These are phyloP conservation scores for Miniopterus natalensis DNA, from an alignment of 2,113 vertebrate genomes.

Conservation along the genomic window DNA sequence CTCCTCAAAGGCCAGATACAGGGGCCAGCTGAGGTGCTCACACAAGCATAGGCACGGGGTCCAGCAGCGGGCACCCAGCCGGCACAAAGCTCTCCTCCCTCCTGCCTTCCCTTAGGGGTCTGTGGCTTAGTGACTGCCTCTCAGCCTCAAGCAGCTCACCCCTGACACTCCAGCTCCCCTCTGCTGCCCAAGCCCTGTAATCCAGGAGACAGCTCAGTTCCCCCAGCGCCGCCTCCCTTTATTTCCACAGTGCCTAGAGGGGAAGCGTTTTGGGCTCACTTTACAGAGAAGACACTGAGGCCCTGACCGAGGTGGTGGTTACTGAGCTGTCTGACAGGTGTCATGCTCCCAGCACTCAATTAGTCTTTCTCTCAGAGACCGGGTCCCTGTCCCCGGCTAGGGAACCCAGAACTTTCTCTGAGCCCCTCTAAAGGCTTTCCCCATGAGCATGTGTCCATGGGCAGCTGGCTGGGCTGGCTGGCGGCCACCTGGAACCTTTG, in stretches of 20 bases:
- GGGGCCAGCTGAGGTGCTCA: background rate
- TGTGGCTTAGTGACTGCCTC: background rate
- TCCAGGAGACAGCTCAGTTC: background rate
- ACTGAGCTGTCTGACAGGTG: background rate
- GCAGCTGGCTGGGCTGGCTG: background rate
- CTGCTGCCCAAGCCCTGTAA: background rate
- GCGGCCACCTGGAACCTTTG: background rate
- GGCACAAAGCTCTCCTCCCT: background rate
- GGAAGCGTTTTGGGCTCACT: background rate
- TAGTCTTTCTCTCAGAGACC: background rate
- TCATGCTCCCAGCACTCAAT: too few species aligned
- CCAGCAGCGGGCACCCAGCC: background rate
- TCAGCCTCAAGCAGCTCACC: background rate
- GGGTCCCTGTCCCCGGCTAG: background rate
- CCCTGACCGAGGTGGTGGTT: background rate
- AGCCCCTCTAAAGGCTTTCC: background rate
- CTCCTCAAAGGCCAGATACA: background rate
- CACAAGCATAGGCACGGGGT: background rate
- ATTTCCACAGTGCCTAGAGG: background rate
- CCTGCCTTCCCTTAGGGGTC: background rate
- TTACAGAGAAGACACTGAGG: background rate
- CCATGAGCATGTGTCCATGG: fast-evolving
- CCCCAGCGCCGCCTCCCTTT: background rate
- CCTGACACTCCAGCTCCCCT: background rate
- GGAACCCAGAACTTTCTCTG: background rate